phyloP scores from a whole-genome alignment of 2,113 vertebrate species.

The Hipposideros armiger region DNA sequence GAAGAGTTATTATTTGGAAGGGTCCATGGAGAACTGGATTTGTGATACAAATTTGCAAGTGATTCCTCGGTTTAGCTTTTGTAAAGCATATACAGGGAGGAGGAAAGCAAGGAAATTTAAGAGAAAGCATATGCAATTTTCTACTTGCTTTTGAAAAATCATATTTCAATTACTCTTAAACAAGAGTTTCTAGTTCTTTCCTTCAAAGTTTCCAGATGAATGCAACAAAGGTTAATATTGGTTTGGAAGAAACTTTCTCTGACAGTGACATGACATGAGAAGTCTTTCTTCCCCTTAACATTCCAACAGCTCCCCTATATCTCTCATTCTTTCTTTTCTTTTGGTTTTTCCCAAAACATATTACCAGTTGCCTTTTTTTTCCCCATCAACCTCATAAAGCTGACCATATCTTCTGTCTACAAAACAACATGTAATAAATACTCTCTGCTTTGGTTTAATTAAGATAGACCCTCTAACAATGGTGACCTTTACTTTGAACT shows the following conservation, averaged over 20 bases:
- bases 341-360: background rate
- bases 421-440: background rate
- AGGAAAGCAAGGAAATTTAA: background rate
- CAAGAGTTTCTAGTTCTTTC: background rate
- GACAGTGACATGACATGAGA: background rate
- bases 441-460: background rate
- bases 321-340: background rate
- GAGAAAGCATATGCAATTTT: background rate
- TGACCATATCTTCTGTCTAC: background rate
- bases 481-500: background rate
- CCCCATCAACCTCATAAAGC: background rate
- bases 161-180: background rate
- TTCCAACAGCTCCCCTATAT: background rate
- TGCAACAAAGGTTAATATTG: background rate
- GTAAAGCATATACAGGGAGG: background rate
- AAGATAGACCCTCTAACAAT: background rate
- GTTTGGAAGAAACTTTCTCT: background rate
- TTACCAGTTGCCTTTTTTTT: background rate
- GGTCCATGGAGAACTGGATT: background rate
- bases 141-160: constrained; percentile 40
- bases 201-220: background rate
- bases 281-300: background rate
- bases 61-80: constrained; percentile 4
- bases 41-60: background rate
- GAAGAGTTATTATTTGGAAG: background rate